Percentiles rank a stretch among this genome's conserved stretches.
Conservation (phyloP, 2,113 vertebrate species). For the Erythrocebus patas region DNA sequence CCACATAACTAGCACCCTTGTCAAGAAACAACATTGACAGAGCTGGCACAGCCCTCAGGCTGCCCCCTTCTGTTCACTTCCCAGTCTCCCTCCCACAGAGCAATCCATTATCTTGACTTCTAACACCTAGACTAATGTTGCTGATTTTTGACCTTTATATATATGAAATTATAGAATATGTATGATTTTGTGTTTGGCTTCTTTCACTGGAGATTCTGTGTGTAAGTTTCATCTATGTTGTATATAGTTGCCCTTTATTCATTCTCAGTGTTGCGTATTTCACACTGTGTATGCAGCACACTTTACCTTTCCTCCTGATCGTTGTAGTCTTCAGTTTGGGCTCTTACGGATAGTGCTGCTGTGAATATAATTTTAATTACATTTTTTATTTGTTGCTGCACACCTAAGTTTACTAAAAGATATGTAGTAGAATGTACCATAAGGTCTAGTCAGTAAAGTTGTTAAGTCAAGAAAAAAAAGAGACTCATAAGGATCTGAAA, state of each 20-base stretch:
- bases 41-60: too few relatives aligned
- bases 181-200: background rate
- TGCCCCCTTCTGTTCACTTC: background rate
- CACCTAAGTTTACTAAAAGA: too few relatives aligned
- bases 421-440: too few relatives aligned
- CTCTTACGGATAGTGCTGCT: background rate
- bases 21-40: background rate
- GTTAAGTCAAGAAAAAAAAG: too few relatives aligned
- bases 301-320: background rate
- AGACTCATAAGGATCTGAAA: too few relatives aligned
- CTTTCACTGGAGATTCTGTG: background rate
- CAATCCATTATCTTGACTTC: background rate
- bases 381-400: background rate
- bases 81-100: too few relatives aligned
- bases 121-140: background rate
- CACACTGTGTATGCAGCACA: too few relatives aligned
- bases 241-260: background rate
- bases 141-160: background rate
- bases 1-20: accelerated
- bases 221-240: background rate
- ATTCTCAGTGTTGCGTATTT: background rate
- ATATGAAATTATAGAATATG: background rate
- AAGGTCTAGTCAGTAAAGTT: too few relatives aligned
- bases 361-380: background rate
- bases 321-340: background rate